These are phyloP conservation scores for Phrixothrix hirtus DNA, from an alignment of 2,888 invertebrate genomes.

Conservation along the genomic window DNA sequence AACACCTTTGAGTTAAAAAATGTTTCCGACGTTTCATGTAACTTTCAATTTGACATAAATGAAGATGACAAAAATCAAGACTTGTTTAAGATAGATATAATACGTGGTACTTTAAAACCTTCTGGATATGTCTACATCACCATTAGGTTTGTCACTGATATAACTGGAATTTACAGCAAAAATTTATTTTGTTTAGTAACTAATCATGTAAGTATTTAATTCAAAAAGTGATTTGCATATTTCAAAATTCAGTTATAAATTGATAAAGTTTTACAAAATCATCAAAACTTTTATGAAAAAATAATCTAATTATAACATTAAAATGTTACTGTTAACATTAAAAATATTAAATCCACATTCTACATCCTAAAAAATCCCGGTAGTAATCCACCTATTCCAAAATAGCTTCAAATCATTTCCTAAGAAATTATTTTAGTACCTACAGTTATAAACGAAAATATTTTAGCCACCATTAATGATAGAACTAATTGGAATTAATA, in stretches of 20 bases:
- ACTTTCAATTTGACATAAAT: slow-evolving; percentile 50
- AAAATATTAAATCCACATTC: too few species aligned
- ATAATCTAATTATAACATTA: too few species aligned
- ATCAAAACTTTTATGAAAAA: too few species aligned
- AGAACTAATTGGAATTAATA: slow-evolving; percentile 42
- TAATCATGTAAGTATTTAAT: slow-evolving; percentile 48
- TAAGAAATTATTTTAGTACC: too few species aligned
- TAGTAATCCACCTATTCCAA: too few species aligned
- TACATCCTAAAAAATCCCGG: too few species aligned
- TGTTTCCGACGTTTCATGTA: slow-evolving; percentile 43
- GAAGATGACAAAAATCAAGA: slow-evolving; percentile 37
- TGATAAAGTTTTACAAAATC: too few species aligned
- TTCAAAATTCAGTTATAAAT: too few species aligned
- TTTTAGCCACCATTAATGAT: slow-evolving; percentile 48
- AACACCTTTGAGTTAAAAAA: slow-evolving; percentile 51
- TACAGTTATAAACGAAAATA: too few species aligned
- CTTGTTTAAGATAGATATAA: slow-evolving; percentile 47
- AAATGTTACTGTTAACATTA: too few species aligned
- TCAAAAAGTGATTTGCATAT: too few species aligned
- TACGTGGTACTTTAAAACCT: slow-evolving; percentile 45
- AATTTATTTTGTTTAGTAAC: slow-evolving; percentile 49
- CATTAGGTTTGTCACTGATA: slow-evolving; percentile 46
- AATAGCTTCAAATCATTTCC: too few species aligned
- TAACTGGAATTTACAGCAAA: slow-evolving; percentile 45
- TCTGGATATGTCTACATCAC: slow-evolving; percentile 43